phyloP scores from a whole-genome alignment of 2,888 invertebrate species.

The Incurvaria masculella region DNA sequence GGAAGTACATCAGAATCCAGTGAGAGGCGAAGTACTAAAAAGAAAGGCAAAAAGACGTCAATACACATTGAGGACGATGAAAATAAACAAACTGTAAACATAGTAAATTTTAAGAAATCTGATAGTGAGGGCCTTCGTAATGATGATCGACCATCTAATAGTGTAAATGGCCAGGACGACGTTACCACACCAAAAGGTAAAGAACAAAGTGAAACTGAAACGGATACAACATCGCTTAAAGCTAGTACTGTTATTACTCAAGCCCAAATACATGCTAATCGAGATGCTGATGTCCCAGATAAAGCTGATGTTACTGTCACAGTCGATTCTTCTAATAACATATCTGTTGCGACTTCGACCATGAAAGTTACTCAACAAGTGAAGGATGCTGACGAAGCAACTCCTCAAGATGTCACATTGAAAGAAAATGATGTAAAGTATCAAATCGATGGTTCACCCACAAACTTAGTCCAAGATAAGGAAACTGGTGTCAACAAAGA shows the following conservation, averaged over 20 bases:
- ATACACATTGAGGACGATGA: constrained; percentile 45
- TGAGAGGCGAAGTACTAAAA: constrained; percentile 39
- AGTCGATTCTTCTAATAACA: constrained; percentile 44
- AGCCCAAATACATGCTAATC: constrained; percentile 52
- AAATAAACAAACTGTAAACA: constrained; percentile 46
- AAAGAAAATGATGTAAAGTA: too few species aligned
- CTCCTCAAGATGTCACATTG: constrained; percentile 7
- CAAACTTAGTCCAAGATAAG: too few species aligned
- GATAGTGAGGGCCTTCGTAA: constrained; percentile 21
- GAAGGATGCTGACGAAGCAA: constrained; percentile 9
- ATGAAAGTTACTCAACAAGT: constrained; percentile 30
- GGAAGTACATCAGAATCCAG: constrained; percentile 46
- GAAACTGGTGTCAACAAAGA: constrained; percentile 6
- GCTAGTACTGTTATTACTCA: constrained; percentile 51
- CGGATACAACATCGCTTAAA: constrained; percentile 45
- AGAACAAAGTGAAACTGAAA: constrained; percentile 46
- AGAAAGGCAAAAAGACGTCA: constrained; percentile 46
- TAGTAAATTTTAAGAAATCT: constrained; percentile 38
- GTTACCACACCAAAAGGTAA: constrained; percentile 25
- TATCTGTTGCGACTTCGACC: constrained; percentile 43
- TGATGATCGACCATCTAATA: constrained; percentile 18
- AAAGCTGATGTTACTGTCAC: constrained; percentile 45
- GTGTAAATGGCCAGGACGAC: constrained; percentile 18
- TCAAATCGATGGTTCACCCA: too few species aligned
- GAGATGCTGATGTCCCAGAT: constrained; percentile 39